phyloP scores from a whole-genome alignment of 2,113 vertebrate genomes.

The Tyrannus savana region DNA sequence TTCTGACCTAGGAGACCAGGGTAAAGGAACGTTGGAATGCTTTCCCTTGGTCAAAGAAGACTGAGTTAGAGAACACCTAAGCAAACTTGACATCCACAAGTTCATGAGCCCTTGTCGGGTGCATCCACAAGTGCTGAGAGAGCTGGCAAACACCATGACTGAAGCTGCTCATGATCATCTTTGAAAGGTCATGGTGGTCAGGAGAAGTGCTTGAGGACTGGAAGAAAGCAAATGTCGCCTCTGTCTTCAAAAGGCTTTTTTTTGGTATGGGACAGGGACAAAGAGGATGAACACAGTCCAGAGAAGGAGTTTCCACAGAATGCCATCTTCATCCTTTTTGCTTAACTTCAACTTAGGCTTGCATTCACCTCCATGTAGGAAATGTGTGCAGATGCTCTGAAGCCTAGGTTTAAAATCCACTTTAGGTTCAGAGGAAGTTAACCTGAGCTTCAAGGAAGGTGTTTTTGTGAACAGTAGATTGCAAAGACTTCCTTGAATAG shows the following conservation, averaged over 20 bases:
- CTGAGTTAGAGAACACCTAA: neutral
- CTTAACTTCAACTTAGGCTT: neutral
- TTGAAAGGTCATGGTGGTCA: neutral
- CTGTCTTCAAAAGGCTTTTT: neutral
- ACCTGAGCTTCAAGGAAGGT: neutral
- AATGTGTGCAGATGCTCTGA: neutral
- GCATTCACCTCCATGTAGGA: neutral
- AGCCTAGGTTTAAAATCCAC: neutral
- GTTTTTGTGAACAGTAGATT: neutral
- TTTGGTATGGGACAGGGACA: neutral
- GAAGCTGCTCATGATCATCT: neutral
- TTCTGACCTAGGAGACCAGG: neutral
- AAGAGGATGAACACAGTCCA: neutral
- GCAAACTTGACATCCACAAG: neutral
- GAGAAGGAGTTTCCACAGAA: neutral
- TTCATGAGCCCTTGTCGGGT: neutral
- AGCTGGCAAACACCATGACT: accelerated
- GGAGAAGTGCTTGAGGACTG: neutral
- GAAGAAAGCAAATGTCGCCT: neutral
- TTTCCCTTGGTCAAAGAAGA: neutral
- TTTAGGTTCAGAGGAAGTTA: neutral
- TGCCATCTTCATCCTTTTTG: neutral
- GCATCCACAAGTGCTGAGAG: neutral
- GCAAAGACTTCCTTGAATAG: neutral
- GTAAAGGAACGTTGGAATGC: neutral